Evolutionary conservation across 2,797 vertebrate species (phyloP), one percentile per base, ranked within the genome.

Genomic region (Poecile montanus): DNA sequence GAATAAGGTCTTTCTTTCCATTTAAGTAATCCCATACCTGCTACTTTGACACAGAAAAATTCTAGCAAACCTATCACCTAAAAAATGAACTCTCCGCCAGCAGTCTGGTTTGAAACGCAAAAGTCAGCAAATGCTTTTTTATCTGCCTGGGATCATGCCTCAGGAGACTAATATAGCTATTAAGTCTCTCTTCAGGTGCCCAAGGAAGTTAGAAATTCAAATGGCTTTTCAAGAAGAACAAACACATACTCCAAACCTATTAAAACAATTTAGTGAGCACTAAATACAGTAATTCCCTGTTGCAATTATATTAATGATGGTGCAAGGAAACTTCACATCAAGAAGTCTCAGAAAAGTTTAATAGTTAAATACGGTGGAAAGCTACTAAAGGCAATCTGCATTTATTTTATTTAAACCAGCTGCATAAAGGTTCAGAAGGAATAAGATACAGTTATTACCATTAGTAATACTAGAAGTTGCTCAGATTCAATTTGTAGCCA

Each of bases 401-500:
- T 61, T 93, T 79, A 72, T 89, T 93, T 92, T 91, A 95, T 89
- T 95, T 91, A 94, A 95, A 89, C 65, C 68, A 95, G 78, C 61
- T 95, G 87, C 76, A 85, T 72, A 45, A 36, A 89, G 84, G 57
- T 88, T 95, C 75, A 77, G 67, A 89, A 75, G 57, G 82, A 80
- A 11, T 60, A 87, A 94, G 72, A 87, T 40, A 45, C 16, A 82
- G 75, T 89, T 87, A 93, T 89, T 93, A 85, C 50, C 20, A 34
- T 34, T 67, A 75, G 32, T 44, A 93, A 85, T 85, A 50, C 57
- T 74, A 67, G 22, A 91, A 67, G 63, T 77, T 87, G 42, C 68
- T 91, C 60, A 65, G 38, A 83, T 85, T 87, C 34, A 71, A 83
- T 92, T 80, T 92, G 85, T 82, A 92, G 63, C 50, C 53, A 74